A percentile compares a stretch with the other conserved stretches of the same genome.
phyloP scores from a whole-genome alignment of 2,888 invertebrate genomes.

The Bugulina stolonifera region DNA sequence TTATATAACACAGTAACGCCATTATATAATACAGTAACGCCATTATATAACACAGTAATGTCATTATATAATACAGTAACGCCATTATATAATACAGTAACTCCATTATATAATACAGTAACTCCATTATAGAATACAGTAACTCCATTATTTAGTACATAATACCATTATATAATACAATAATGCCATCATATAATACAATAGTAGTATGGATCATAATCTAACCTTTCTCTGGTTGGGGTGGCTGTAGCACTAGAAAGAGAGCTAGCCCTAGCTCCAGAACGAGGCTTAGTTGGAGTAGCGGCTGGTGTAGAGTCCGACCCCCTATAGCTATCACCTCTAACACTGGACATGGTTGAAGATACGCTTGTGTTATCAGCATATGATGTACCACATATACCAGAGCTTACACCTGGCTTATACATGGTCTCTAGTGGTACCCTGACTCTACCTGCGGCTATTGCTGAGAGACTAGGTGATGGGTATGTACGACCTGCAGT shows the following conservation, averaged over 20 bases:
- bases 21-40: too few relatives aligned
- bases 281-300: not conserved
- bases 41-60: too few relatives aligned
- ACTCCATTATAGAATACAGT: too few relatives aligned
- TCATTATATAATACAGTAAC: too few relatives aligned
- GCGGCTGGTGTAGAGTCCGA: not conserved
- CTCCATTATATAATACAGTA: too few relatives aligned
- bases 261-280: not conserved
- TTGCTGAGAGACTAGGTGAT: slow-evolving; percentile 8
- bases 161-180: too few relatives aligned
- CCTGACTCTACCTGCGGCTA: slow-evolving; percentile 17
- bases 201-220: too few relatives aligned
- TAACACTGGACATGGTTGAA: slow-evolving; percentile 33
- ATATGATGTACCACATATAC: slow-evolving; percentile 44
- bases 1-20: too few relatives aligned
- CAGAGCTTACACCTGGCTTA: slow-evolving; percentile 38
- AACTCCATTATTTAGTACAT: too few relatives aligned
- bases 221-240: not conserved
- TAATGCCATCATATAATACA: too few relatives aligned
- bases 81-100: too few relatives aligned
- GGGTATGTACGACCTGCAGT: not conserved
- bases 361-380: slow-evolving; percentile 37
- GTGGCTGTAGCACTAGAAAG: not conserved
- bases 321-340: not conserved
- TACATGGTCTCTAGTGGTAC: slow-evolving; percentile 25